A percentile compares a stretch with the other conserved stretches of the same genome.
Conservation (phyloP, 2,113 vertebrate genomes). For the Fulmarus glacialis region DNA sequence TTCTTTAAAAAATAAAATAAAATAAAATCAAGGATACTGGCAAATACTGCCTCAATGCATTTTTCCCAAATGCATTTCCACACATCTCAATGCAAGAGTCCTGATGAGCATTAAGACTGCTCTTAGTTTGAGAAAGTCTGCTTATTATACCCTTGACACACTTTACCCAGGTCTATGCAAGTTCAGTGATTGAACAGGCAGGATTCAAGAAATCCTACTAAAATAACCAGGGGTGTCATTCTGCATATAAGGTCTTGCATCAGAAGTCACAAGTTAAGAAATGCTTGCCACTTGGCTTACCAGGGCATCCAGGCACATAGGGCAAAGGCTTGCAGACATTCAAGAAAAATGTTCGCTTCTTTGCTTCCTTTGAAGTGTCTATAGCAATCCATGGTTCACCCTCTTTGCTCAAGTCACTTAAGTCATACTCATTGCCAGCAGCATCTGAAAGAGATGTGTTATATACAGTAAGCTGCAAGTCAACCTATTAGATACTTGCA, state of each 20-base stretch:
- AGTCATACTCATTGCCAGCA: constrained; percentile 90
- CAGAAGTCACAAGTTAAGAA: not conserved
- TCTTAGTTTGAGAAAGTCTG: not conserved
- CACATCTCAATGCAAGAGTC: not conserved
- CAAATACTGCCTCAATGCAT: not conserved
- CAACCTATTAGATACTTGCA: not conserved
- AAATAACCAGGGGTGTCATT: not conserved
- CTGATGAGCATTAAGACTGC: not conserved
- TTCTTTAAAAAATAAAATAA: not conserved
- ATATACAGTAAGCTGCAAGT: not conserved
- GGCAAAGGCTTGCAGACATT: constrained; percentile 91
- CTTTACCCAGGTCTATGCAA: not conserved
- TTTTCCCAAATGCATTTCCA: not conserved
- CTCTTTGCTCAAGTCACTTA: constrained; percentile 84
- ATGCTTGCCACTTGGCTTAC: constrained; percentile 60
- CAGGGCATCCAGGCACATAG: constrained; percentile 75
- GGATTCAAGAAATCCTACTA: not conserved
- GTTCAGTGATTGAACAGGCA: not conserved
- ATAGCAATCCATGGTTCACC: constrained; percentile 85
- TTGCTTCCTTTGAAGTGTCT: constrained; percentile 75
- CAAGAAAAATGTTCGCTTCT: constrained; percentile 84
- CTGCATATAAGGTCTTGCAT: not conserved
- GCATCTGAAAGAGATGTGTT: constrained; percentile 73
- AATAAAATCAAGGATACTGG: not conserved
- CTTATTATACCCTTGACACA: not conserved